Base-by-base conservation (phyloP, 2,113 vertebrate species). In the Psettodes erumei region DNA sequence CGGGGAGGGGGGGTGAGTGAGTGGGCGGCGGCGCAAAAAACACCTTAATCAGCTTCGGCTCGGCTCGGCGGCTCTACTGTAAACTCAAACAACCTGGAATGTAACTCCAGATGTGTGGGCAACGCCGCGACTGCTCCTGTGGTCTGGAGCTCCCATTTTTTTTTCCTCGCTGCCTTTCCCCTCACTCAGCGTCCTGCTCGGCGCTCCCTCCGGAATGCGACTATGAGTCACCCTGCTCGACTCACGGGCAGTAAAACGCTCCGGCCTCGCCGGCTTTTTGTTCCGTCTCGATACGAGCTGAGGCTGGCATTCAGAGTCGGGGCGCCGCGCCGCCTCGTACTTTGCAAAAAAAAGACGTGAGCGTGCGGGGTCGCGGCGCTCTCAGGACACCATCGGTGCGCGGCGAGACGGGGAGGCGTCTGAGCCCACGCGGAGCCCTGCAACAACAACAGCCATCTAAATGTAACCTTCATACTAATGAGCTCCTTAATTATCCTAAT, bases 191-290 rank as follows among this genome's bases (percentile, higher is more conserved):
- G 40, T 83, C 82, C 66, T 76, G 71, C 81, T 77, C 56, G 81
- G 64, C 79, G 16, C 79, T 77, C 86, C 25, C 81, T 75, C 32
- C 64, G 88, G 87, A 90, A 91, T 91, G 88, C 84, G 75, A 69
- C 43, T 51, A 77, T 88, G 90, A 93, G 76, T 91, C 90, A 90
- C 83, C n/a, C 71, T 84, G 81, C 83, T 35, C 55, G n/a, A 67
- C 71, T 85, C 65, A 67, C 11, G 64, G 77, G 78, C 82, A 83
- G 66, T 61, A 78, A 85, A 84, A 79, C 2, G 16, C 65, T 58
- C 13, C 19, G 67, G 77, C 54, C 66, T 87, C 48, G 7, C 48
- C 45, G 58, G 75, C 65, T 71, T 79, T n/a, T 77, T 70, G 51
- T 84, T 85, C 58, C 66, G 16, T 30, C 59, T 69, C 32, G 76